Evolutionary conservation across 37 sponge, comb jelly and placozoan species (phyloP), one percentile per base, ranked within the genome.

Genomic region (Agelas oroides): DNA sequence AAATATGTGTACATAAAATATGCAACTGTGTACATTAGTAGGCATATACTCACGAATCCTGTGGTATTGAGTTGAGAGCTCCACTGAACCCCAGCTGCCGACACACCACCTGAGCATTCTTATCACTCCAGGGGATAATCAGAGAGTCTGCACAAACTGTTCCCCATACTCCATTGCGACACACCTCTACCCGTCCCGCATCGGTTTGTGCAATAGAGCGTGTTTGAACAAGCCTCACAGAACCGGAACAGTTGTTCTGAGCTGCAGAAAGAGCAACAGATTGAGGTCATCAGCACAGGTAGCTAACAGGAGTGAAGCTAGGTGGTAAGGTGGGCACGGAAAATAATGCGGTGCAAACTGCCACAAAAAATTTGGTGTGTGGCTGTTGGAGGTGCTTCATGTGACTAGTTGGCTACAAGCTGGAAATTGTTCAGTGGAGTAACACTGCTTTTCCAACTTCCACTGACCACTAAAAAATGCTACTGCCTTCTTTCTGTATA

Each of bases 41-140:
- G 46, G 46, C 3, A 12, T 68, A 12, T 0, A 71, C 78, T 19
- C 77, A 85, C 86, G 54, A 54, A 37, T 25, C 37, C 23, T 39
- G 56, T 24, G 35, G 64, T 41, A 86, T 65, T 23, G 87, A 71
- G 55, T 86, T 86, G 63, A 86, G 72, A 0, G 79, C 87, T 64
- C 80, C 80, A 53, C 57, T 35, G 60, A 54, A 86, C 31, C 65
- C 65, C 20, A 72, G 28, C 56, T 79, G 65, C n/a, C 60, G 36
- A 60, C 87, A 86, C 5, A 72, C 87, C 46, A 86, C 80, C 60
- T 86, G 87, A n/a, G 71, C 71, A 60, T 86, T 86, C 73, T 78
- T 79, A 24, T 72, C 71, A 72, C 71, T 86, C 87, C 87, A 86
- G 20, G 60, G 63, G 16, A 15, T 33, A 16, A 34, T 65, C 15